phyloP scores from a whole-genome alignment of 2,113 vertebrate genomes.

The Centropus unirufus region DNA sequence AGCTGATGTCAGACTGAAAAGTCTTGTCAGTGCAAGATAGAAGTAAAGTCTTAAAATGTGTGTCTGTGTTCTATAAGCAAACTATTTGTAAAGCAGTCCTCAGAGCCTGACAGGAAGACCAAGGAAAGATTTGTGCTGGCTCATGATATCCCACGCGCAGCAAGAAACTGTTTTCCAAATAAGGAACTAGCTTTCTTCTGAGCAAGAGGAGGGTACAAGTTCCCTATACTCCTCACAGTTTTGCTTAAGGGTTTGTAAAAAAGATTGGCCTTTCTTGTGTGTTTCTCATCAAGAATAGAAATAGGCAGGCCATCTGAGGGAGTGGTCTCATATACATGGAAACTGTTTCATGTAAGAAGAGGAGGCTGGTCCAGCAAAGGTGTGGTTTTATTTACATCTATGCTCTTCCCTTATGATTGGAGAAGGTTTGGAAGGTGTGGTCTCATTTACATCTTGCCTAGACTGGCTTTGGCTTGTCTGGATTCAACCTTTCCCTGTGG shows the following conservation, averaged over 20 bases:
- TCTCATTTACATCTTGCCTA: constrained; percentile 19
- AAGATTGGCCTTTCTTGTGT: not conserved
- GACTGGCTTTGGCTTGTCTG: not conserved
- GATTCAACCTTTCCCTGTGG: not conserved
- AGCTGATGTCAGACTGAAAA: not conserved
- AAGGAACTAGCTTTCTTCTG: not conserved
- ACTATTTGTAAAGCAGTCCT: not conserved
- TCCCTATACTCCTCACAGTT: not conserved
- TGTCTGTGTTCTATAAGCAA: not conserved
- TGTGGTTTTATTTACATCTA: constrained; percentile 34
- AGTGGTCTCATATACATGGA: not conserved
- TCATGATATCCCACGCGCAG: not conserved
- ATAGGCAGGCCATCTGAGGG: not conserved
- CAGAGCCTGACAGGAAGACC: not conserved
- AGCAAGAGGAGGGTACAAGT: not conserved
- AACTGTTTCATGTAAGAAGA: not conserved
- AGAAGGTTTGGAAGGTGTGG: constrained; percentile 19
- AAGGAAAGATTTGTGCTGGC: not conserved
- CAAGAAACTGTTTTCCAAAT: not conserved
- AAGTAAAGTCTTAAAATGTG: not conserved
- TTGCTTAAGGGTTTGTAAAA: not conserved
- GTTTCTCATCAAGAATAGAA: not conserved
- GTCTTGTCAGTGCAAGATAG: not conserved
- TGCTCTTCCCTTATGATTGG: constrained; percentile 1
- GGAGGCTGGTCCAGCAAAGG: constrained; percentile 2